These are phyloP conservation scores for Macrosoma leucophasiata DNA, from an alignment of 2,888 invertebrate species.

Conservation along the genomic window DNA sequence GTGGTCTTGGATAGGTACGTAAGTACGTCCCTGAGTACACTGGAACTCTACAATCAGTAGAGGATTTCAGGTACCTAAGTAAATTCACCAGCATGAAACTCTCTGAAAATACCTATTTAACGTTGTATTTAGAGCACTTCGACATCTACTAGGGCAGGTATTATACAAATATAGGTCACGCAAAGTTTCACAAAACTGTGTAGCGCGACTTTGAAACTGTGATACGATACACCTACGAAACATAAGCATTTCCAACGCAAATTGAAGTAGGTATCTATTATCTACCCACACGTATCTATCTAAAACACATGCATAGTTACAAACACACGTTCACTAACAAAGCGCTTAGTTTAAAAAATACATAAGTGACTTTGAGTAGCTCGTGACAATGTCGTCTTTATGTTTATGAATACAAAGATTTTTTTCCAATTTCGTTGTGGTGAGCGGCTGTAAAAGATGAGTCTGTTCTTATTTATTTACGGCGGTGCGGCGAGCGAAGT, in stretches of 20 bases:
- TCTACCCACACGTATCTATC: conserved; percentile 49
- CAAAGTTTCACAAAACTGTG: conserved; percentile 41
- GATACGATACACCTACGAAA: conserved; percentile 21
- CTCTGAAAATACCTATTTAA: no score
- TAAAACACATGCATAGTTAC: conserved; percentile 67
- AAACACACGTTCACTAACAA: conserved; percentile 53
- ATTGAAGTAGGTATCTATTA: conserved; percentile 39
- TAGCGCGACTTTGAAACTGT: conserved; percentile 42
- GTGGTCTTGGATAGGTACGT: no score
- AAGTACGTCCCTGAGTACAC: no score
- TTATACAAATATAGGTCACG: conserved; percentile 31
- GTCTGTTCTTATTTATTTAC: conserved; percentile 76
- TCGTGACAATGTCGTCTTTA: conserved; percentile 30
- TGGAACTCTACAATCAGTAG: no score
- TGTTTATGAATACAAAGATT: conserved; percentile 23
- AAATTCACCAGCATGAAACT: no score
- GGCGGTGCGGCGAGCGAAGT: conserved; percentile 75
- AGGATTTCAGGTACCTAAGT: no score
- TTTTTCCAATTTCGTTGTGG: conserved; percentile 32
- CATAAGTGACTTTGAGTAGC: conserved; percentile 25
- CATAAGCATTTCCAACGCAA: conserved; percentile 31
- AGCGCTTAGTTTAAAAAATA: conserved; percentile 28
- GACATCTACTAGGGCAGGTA: no score
- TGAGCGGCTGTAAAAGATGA: conserved; percentile 71
- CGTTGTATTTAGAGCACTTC: no score